phyloP scores from a whole-genome alignment of 2,113 vertebrate species.

The Merops nubicus region DNA sequence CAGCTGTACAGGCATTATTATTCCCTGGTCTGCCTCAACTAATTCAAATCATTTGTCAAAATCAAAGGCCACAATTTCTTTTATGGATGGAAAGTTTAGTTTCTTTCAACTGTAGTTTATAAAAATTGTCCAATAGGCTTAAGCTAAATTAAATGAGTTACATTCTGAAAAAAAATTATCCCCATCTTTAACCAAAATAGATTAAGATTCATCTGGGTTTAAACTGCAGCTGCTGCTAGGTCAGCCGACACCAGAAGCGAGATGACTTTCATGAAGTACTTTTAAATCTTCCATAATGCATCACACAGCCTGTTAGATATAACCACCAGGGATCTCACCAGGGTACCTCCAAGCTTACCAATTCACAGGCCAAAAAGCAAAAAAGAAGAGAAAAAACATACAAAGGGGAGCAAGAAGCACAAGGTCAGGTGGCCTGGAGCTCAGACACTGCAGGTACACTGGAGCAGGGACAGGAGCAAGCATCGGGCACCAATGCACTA shows the following conservation, averaged over 20 bases:
- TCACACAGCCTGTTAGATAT: fast-evolving
- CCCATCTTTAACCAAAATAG: not conserved
- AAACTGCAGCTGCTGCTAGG: not conserved
- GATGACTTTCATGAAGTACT: not conserved
- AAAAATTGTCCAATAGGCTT: not conserved
- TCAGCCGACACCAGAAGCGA: not conserved
- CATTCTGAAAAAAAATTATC: not conserved
- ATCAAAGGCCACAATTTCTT: not conserved
- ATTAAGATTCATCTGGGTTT: not conserved
- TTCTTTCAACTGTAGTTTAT: not conserved
- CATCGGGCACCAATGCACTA: not conserved
- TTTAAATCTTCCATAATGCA: not conserved
- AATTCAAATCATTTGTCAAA: not conserved
- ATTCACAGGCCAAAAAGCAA: not conserved
- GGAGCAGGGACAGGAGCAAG: not conserved
- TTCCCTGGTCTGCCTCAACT: not conserved
- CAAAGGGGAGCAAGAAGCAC: not conserved
- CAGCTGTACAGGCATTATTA: not conserved
- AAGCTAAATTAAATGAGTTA: not conserved
- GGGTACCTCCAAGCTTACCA: not conserved
- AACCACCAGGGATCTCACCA: not conserved
- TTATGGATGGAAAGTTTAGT: not conserved
- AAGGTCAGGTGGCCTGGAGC: not conserved
- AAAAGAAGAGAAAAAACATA: not conserved
- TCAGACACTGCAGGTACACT: fast-evolving